Conservation (phyloP, 2,113 vertebrate genomes). For the rat (Rattus norvegicus) region GRCr8 NC_086035.1:8076501-8077000, state of each 20-base stretch:
- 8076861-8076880: neutral
- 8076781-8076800: neutral
- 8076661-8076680: slow-evolving; percentile 41
- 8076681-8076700: slow-evolving; percentile 7
- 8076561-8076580: neutral
- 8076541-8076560: slow-evolving; percentile 31
- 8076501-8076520: slow-evolving; percentile 36
- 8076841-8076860: neutral
- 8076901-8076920: neutral
- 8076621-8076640: slow-evolving; percentile 44
- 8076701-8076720: slow-evolving; percentile 63
- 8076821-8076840: neutral
- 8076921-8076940: neutral
- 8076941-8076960: neutral
- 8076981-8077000: neutral
- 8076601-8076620: neutral
- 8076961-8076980: neutral
- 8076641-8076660: slow-evolving; percentile 56
- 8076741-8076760: slow-evolving; percentile 47
- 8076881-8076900: neutral
- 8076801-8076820: slow-evolving; percentile 34
- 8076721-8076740: slow-evolving; percentile 21
- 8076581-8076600: neutral
- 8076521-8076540: neutral
- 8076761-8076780: slow-evolving; percentile 45